A percentile compares a stretch with the other conserved stretches of the same genome.
phyloP scores from a whole-genome alignment of 2,113 vertebrate species.

The Datnioides undecimradiatus region DNA sequence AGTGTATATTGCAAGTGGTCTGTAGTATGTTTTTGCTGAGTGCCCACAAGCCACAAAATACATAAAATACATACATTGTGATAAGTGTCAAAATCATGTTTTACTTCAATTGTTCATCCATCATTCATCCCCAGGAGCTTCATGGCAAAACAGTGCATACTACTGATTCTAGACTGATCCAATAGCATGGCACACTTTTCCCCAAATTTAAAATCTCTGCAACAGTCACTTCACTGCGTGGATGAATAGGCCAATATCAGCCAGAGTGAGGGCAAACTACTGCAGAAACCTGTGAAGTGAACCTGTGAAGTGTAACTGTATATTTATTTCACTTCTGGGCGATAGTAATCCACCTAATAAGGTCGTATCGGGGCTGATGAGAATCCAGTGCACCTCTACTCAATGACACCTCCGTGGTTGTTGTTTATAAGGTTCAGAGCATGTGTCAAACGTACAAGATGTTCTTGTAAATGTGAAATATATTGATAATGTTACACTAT shows the following conservation, averaged over 20 bases:
- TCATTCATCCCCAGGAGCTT: background rate
- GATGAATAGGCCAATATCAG: background rate
- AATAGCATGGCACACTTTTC: background rate
- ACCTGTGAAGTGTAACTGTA: background rate
- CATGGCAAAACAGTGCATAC: too few species aligned
- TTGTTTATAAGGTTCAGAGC: background rate
- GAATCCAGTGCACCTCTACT: background rate
- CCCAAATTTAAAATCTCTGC: background rate
- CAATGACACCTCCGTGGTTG: background rate
- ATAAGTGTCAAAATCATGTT: background rate
- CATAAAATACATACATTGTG: background rate
- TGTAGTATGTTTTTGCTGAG: background rate
- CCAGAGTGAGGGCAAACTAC: background rate
- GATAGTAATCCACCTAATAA: background rate
- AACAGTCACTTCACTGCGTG: background rate
- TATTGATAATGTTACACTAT: too few species aligned
- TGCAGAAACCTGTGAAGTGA: background rate
- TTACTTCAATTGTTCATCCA: background rate
- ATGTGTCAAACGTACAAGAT: too few species aligned
- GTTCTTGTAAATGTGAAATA: too few species aligned
- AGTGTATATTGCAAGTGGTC: background rate
- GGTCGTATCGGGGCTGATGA: background rate
- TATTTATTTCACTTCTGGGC: background rate
- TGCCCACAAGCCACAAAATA: background rate
- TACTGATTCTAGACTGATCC: background rate